Evolutionary conservation across 2,113 vertebrate genomes (phyloP).

Genomic region (Heliornis fulica): DNA sequence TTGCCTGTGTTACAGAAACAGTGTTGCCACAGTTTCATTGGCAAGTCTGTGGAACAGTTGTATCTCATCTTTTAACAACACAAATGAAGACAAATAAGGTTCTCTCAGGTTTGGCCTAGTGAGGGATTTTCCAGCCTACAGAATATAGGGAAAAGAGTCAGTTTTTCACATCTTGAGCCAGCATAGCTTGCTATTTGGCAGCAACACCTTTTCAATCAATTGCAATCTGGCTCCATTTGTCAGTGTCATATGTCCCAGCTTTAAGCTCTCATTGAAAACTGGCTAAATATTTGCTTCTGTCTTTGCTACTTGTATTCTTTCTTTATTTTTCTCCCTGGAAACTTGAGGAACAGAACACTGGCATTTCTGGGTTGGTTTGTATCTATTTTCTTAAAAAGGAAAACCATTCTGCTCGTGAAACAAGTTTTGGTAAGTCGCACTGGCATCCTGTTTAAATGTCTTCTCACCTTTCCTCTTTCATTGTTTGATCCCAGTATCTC

Average conservation of each 20-base stretch:
- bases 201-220: neutral
- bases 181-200: neutral
- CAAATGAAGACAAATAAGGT: neutral
- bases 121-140: neutral
- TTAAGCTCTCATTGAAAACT: neutral
- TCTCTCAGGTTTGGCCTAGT: neutral
- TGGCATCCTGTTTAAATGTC: neutral
- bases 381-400: neutral
- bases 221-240: neutral
- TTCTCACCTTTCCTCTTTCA: neutral
- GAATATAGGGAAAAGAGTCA: neutral
- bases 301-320: neutral
- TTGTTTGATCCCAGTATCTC: neutral
- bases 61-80: neutral
- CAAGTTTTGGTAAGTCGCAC: neutral
- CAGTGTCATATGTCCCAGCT: neutral
- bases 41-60: neutral
- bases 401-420: fast-evolving
- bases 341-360: neutral
- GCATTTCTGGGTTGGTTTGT: neutral
- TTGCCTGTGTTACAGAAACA: neutral
- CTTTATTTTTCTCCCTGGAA: neutral
- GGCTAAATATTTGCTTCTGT: neutral
- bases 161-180: neutral
- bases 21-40: neutral